Conservation (phyloP, 2,797 vertebrate species). For the Manis crassicaudata region DNA sequence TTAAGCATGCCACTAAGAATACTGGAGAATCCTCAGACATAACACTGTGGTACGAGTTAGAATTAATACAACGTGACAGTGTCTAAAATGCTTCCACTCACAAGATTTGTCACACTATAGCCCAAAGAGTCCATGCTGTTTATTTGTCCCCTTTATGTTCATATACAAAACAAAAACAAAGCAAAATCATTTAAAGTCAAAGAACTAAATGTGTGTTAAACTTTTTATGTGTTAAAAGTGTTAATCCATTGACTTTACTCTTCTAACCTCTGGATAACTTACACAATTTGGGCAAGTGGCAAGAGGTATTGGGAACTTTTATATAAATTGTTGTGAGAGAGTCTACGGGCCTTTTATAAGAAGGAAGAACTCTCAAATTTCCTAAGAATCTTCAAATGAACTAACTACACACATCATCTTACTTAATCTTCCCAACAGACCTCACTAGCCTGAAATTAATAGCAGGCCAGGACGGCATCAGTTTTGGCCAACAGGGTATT, state of each 20-base stretch:
- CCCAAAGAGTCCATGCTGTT: neutral
- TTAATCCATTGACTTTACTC: neutral
- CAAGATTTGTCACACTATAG: neutral
- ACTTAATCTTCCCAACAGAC: neutral
- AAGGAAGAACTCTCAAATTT: neutral
- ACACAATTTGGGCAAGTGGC: neutral
- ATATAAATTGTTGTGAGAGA: neutral
- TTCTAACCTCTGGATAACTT: neutral
- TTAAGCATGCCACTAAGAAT: constrained; percentile 59
- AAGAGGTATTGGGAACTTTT: neutral
- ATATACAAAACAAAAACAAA: neutral
- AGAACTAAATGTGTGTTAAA: neutral
- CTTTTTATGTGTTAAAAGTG: neutral
- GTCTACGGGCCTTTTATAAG: neutral
- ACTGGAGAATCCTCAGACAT: neutral
- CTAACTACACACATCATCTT: neutral
- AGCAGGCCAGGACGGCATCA: neutral
- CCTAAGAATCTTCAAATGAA: neutral
- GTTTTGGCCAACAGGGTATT: neutral
- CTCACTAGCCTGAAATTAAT: neutral
- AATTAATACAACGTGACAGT: constrained; percentile 27
- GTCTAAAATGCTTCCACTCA: neutral
- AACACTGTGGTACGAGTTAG: neutral
- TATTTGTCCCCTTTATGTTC: neutral
- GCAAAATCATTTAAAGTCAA: neutral